Evolutionary conservation across 2,888 invertebrate species (phyloP), one percentile per base, ranked within the genome.

Genomic region (Agrotis exclamationis): DNA sequence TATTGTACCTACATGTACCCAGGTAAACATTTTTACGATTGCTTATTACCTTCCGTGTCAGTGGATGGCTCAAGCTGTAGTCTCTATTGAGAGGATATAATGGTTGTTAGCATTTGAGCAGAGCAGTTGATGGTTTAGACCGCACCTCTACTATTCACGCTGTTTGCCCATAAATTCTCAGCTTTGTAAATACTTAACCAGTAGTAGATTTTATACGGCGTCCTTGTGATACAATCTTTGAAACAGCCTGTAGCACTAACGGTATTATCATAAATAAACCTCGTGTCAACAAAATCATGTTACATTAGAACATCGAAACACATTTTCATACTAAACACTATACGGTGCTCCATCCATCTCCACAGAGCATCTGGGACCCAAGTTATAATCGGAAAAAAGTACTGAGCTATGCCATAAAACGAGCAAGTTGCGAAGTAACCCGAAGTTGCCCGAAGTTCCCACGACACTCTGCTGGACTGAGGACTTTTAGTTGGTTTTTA

Each of bases 401-500:
- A 81, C 57, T 47, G 56, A 56, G 63, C 73, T 64, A 74, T 69
- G 58, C 76, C 69, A 58, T 75, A 79, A 81, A 80, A 79, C 79
- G 73, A 62, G 66, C 70, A 79, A 85, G 73, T 84, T 82, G 71
- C 58, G 66, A 83, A 84, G 79, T 84, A 79, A 81, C 82, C 72
- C 70, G 33, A 56, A 56, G 20, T 48, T 48, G 11, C n/a, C 9
- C 48, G 48, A 78, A 84, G 75, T 85, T 76, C 83, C 45, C 68
- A 67, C 77, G 82, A 74, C 84, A 82, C 76, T 84, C 74, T 64
- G 74, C 77, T 58, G 81, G 83, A 62, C 70, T 68, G 50, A 45
- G 78, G 82, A 85, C 82, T 85, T 84, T 76, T 75, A 85, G 79
- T 85, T 79, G 71, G 83, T 84, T 84, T 84, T 84, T 83, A 85